Percentiles rank a stretch among this genome's conserved stretches.
phyloP scores from a whole-genome alignment of 1,140 invertebrate species.

The Scaptomyza graminum region DNA sequence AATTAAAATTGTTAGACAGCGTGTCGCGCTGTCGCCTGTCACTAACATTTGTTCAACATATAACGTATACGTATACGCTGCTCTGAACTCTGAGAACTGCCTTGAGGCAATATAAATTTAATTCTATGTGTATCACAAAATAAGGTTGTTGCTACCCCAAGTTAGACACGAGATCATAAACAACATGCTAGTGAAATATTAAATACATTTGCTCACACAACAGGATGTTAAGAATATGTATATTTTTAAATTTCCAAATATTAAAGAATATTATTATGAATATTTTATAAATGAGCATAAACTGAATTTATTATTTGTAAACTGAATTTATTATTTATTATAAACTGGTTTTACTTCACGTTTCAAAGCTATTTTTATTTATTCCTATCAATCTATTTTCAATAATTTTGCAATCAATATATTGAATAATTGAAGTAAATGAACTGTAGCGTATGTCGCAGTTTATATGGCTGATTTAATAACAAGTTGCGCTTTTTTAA shows the following conservation, averaged over 20 bases:
- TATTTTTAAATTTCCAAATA: not conserved
- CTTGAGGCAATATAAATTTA: not conserved
- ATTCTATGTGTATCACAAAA: too few relatives aligned
- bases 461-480: conserved; percentile 35
- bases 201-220: too few relatives aligned
- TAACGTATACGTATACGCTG: conserved; percentile 64
- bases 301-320: too few relatives aligned
- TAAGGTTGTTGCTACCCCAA: too few relatives aligned
- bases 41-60: conserved; percentile 56
- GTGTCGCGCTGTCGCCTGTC: conserved; percentile 78
- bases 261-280: too few relatives aligned
- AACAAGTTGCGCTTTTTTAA: conserved; percentile 42
- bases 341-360: too few relatives aligned
- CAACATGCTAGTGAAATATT: not conserved
- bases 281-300: too few relatives aligned
- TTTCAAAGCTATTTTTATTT: too few relatives aligned
- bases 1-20: conserved; percentile 81
- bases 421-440: not conserved
- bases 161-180: not conserved
- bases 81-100: conserved; percentile 12
- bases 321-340: too few relatives aligned
- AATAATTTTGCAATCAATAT: not conserved
- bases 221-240: not conserved
- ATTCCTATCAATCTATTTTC: too few relatives aligned
- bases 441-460: conserved; percentile 20